Evolutionary conservation across 1,140 invertebrate genomes (phyloP), one percentile per base, ranked within the genome.

Genomic region (Oreohelix idahoensis): DNA sequence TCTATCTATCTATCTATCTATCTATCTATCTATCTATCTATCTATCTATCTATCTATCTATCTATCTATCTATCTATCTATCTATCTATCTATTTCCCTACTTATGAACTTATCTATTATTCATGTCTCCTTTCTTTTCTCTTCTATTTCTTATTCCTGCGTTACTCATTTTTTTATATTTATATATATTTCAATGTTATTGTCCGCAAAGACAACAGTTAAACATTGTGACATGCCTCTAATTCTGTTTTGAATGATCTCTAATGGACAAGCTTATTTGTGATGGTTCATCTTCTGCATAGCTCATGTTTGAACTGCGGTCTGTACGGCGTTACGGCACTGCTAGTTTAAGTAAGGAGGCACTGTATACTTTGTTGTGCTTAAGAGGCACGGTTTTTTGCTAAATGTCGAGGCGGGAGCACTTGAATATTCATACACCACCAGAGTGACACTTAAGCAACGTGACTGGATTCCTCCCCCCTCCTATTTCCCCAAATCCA

Each of bases 381-480:
- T 66, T 66, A 35, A 66, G 63, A 66, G 29, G 63, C n/a, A 35
- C 63, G n/a, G 4, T 17, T 66, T 66, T 66, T 66, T 66, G 63
- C 63, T 66, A 32, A 66, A 66, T 23, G 63, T 66, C 63, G 63
- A 66, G 29, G 29, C 63, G 63, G 63, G 63, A 35, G 29, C 29
- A 32, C 63, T 66, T 66, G 63, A 66, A 66, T 66, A 66, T 66
- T 66, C 63, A 66, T 32, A 66, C 63, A 66, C 63, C 32, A 66
- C 23, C 32, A 66, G 63, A 32, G 17, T 66, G 63, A 66, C 63
- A 66, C 63, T 66, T 66, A 5, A 66, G 63, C 29, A 66, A 8
- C 53, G 53, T 32, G n/a, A 66, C 63, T 66, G n/a, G 63, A 66
- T 32, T 29, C n/a, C n/a, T 32, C 29, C 0, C 63, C 29, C 17